Evolutionary conservation across 2,797 vertebrate species (phyloP).

Genomic region (Ibycter americanus): DNA sequence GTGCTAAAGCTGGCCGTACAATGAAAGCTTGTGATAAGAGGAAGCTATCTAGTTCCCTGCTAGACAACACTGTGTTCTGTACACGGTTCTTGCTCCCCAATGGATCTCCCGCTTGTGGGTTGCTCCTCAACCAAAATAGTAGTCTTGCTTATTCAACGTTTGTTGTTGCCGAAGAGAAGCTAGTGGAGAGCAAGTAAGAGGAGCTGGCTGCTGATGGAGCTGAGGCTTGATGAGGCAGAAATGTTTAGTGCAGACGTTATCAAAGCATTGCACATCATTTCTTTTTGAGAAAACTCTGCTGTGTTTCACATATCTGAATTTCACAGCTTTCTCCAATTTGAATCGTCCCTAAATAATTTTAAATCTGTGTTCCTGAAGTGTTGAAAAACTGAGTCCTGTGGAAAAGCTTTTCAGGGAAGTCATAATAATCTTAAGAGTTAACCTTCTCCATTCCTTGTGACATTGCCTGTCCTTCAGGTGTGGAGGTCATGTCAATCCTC

Average conservation of each 20-base stretch:
- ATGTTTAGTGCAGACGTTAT: not conserved
- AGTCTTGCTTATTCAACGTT: not conserved
- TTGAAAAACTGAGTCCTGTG: not conserved
- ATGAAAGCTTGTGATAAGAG: not conserved
- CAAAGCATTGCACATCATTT: not conserved
- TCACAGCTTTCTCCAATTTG: not conserved
- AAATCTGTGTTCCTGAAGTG: not conserved
- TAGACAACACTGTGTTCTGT: not conserved
- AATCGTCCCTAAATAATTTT: not conserved
- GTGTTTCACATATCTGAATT: not conserved
- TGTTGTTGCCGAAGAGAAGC: not conserved
- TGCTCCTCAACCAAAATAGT: not conserved
- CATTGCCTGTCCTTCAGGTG: not conserved
- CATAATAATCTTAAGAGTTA: not conserved
- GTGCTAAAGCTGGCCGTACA: not conserved
- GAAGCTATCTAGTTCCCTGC: not conserved
- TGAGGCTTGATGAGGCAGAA: conserved; percentile 17
- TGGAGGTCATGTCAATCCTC: not conserved
- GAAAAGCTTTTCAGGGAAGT: conserved; percentile 10
- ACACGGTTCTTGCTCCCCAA: not conserved
- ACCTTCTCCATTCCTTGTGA: not conserved
- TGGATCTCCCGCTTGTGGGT: not conserved
- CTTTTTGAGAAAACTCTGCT: not conserved
- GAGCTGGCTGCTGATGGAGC: not conserved
- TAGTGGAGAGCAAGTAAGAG: not conserved